Conservation (phyloP, 2,888 invertebrate genomes). For the Eristalis intricaria region DNA sequence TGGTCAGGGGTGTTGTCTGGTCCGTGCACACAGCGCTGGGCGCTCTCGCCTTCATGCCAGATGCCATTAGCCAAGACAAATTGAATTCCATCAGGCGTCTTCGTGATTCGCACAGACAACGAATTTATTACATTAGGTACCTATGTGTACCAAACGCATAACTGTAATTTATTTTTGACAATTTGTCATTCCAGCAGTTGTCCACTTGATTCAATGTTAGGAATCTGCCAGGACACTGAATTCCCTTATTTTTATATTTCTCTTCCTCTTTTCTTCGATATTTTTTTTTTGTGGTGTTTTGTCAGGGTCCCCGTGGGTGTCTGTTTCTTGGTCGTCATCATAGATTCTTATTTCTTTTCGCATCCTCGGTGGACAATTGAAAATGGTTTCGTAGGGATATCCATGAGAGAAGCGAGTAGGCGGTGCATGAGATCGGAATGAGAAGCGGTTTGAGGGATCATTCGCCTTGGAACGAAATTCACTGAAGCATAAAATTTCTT, state of each 20-base stretch:
- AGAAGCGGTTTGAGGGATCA: slow-evolving; percentile 46
- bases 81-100: slow-evolving; percentile 71
- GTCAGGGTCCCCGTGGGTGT: neutral
- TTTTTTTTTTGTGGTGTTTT: slow-evolving; percentile 19
- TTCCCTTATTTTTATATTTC: slow-evolving; percentile 24
- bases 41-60: slow-evolving; percentile 47
- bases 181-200: slow-evolving; percentile 76
- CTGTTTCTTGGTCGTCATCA: slow-evolving; percentile 30
- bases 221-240: slow-evolving; percentile 64
- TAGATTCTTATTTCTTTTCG: slow-evolving; percentile 40
- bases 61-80: slow-evolving; percentile 71
- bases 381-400: slow-evolving; percentile 35
- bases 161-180: slow-evolving; percentile 78
- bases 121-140: slow-evolving; percentile 67
- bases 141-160: slow-evolving; percentile 78
- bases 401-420: neutral
- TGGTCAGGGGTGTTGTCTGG: neutral
- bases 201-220: slow-evolving; percentile 70
- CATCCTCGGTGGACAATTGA: slow-evolving; percentile 50
- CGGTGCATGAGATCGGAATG: neutral
- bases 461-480: slow-evolving; percentile 44
- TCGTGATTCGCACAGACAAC: slow-evolving; percentile 70
- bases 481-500: slow-evolving; percentile 48
- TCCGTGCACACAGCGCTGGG: neutral
- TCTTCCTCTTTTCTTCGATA: neutral